Percentiles rank a stretch among this genome's conserved stretches.
Evolutionary conservation across 2,797 vertebrate species (phyloP).

Genomic region (Decapterus maruadsi): DNA sequence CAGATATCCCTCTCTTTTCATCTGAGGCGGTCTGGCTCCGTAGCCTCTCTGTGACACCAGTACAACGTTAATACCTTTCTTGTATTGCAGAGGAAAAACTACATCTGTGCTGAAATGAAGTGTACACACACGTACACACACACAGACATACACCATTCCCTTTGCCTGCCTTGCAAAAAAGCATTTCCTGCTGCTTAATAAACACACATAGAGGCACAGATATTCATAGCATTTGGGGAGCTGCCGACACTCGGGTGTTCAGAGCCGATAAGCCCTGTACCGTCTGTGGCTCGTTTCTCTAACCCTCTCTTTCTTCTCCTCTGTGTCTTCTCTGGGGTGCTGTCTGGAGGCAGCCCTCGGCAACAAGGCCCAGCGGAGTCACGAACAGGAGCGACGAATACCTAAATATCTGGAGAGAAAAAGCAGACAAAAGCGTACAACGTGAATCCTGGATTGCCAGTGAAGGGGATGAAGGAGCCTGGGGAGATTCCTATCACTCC

Average conservation of each 20-base stretch:
- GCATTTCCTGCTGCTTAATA: conserved; percentile 68
- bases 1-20: conserved; percentile 62
- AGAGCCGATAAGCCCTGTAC: conserved; percentile 77
- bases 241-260: conserved; percentile 75
- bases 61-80: conserved; percentile 57
- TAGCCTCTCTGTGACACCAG: conserved; percentile 63
- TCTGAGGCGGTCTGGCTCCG: conserved; percentile 44
- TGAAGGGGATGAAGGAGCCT: conserved; percentile 57
- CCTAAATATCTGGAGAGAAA: conserved; percentile 76
- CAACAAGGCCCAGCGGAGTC: conserved; percentile 72
- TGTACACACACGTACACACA: conserved; percentile 25
- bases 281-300: conserved; percentile 66
- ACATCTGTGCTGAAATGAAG: conserved; percentile 61
- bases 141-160: conserved; percentile 20
- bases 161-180: conserved; percentile 60
- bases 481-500: conserved; percentile 71
- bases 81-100: conserved; percentile 44
- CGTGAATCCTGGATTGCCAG: conserved; percentile 63
- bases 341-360: conserved; percentile 62
- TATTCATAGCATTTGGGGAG: conserved; percentile 74
- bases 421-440: conserved; percentile 73
- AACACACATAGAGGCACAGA: conserved; percentile 66
- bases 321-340: conserved; percentile 63
- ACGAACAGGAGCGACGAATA: conserved; percentile 68
- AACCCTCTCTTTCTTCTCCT: conserved; percentile 52